Conservation (phyloP, 2,888 invertebrate species). For the Dermolepida albohirtum region DNA sequence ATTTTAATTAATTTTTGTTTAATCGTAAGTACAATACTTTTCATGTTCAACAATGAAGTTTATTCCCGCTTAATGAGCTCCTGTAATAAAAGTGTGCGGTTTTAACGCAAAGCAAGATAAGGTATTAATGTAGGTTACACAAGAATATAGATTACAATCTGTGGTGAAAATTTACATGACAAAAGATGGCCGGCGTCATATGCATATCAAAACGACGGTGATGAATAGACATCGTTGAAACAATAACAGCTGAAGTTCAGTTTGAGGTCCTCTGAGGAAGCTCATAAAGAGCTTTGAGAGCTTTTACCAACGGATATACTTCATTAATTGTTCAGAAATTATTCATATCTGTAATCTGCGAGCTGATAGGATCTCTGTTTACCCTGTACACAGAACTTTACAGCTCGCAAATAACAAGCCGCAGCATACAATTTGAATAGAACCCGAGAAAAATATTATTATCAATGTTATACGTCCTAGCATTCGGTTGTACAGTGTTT, state of each 20-base stretch:
- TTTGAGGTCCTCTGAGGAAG: conserved; percentile 55
- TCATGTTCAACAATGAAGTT: conserved; percentile 9
- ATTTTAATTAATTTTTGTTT: conserved; percentile 25
- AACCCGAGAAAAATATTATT: conserved; percentile 24
- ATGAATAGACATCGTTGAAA: conserved; percentile 60
- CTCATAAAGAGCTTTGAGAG: conserved; percentile 60
- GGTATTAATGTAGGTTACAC: conserved; percentile 47
- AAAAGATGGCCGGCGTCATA: conserved; percentile 57
- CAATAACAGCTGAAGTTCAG: conserved; percentile 59
- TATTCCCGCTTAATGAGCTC: conserved; percentile 10
- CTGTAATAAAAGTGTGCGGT: conserved; percentile 25
- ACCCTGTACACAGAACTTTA: conserved; percentile 43
- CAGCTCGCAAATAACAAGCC: conserved; percentile 35
- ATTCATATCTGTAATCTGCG: conserved; percentile 64
- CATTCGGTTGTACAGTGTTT: background rate
- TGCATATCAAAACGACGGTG: conserved; percentile 60
- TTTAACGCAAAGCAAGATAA: conserved; percentile 42
- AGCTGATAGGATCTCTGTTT: conserved; percentile 62
- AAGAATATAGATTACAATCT: conserved; percentile 60
- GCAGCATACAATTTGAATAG: conserved; percentile 11
- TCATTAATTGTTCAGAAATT: conserved; percentile 63
- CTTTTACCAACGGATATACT: conserved; percentile 60
- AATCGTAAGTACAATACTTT: conserved; percentile 9
- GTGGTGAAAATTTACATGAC: conserved; percentile 61
- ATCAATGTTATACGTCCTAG: background rate